A percentile compares a stretch with the other conserved stretches of the same genome.
Evolutionary conservation across 2,113 vertebrate species (phyloP).

Genomic region (Zosterops lateralis): DNA sequence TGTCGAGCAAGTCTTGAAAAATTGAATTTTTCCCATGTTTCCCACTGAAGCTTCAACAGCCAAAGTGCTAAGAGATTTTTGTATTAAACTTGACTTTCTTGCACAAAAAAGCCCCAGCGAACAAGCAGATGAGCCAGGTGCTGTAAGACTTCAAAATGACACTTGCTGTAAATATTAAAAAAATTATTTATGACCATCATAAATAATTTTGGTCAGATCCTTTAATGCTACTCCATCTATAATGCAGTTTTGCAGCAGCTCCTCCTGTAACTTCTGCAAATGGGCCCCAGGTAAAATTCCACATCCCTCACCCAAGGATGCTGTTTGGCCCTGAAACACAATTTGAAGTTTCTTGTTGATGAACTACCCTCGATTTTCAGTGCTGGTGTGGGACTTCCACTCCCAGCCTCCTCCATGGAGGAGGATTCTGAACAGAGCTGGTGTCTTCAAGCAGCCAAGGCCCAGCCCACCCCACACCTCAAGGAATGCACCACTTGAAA

Average conservation of each 20-base stretch:
- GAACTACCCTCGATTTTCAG: not conserved
- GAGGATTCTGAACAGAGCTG: not conserved
- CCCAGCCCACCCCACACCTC: not conserved
- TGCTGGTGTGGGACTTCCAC: not conserved
- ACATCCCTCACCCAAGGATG: not conserved
- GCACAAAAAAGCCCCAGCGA: not conserved
- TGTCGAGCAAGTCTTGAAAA: not conserved
- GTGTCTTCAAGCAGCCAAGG: not conserved
- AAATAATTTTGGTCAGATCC: not conserved
- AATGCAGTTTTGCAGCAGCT: not conserved
- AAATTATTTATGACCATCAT: not conserved
- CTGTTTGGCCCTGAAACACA: not conserved
- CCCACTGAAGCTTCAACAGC: not conserved
- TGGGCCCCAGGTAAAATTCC: not conserved
- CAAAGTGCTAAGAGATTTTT: not conserved
- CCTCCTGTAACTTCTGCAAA: not conserved
- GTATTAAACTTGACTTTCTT: not conserved
- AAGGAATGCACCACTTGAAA: not conserved
- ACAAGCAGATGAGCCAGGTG: not conserved
- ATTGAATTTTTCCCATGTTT: not conserved
- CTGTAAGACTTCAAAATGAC: not conserved
- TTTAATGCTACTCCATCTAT: not conserved
- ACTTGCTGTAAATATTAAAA: not conserved
- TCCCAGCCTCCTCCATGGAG: rapidly evolving
- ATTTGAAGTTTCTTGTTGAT: not conserved